These are phyloP conservation scores for Cataglyphis hispanica DNA, from an alignment of 1,140 invertebrate species.

Conservation along the genomic window DNA sequence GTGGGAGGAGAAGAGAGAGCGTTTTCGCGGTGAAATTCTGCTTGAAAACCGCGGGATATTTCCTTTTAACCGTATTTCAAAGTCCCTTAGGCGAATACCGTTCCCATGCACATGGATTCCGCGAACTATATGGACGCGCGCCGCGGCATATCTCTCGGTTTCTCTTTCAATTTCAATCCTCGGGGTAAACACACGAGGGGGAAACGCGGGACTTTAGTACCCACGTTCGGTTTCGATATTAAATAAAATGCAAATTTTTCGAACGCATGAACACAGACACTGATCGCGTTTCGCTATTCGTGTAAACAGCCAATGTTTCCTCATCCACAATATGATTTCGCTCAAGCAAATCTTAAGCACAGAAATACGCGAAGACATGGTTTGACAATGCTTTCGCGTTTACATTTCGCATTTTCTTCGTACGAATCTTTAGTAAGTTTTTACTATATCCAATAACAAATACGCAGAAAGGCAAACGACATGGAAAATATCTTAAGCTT, in stretches of 20 bases:
- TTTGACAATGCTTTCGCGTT: neutral
- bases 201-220: slow-evolving; percentile 39
- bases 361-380: neutral
- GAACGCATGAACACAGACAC: neutral
- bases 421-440: neutral
- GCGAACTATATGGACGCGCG: neutral
- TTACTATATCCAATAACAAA: too few relatives aligned
- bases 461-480: neutral
- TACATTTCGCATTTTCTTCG: neutral
- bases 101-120: slow-evolving; percentile 11
- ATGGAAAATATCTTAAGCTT: too few relatives aligned
- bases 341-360: neutral
- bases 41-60: slow-evolving; percentile 33
- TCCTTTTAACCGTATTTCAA: slow-evolving; percentile 57
- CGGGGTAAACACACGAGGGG: slow-evolving; percentile 32
- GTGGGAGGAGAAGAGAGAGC: neutral
- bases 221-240: slow-evolving; percentile 17
- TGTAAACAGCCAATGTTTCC: slow-evolving; percentile 2
- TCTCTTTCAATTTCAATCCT: slow-evolving; percentile 47
- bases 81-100: slow-evolving; percentile 48
- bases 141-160: neutral
- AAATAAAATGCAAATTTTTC: slow-evolving; percentile 58
- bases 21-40: slow-evolving; percentile 17
- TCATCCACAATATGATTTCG: neutral
- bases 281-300: neutral